Base-by-base conservation (phyloP, 2,888 invertebrate genomes). In the Smittia sp. region DNA sequence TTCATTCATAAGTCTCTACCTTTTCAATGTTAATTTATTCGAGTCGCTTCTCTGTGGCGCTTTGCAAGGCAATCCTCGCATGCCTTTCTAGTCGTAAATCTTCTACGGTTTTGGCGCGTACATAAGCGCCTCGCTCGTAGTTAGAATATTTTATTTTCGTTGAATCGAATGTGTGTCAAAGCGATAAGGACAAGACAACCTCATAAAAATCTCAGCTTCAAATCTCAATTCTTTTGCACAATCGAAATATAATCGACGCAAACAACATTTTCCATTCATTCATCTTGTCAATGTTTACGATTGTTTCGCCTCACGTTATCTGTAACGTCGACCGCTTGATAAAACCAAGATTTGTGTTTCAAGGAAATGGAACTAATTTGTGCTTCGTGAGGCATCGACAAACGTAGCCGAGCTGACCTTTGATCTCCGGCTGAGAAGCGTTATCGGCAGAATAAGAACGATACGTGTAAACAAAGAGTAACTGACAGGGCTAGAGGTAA, bases 401-500 rank as follows among this genome's bases (percentile, higher is more conserved):
- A 72, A 72, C 72, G 72, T 72, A 72, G 72, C 25, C 25, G 32
- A 32, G 13, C 13, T 58, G 62, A 72, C 54, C 62, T 72, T 13
- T 62, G 72, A 72, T 39, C 72, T 22, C 20, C 7, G 63, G 27
- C 25, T 27, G n/a, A 39, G 72, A 39, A 38, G 6, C 39, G 58
- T 62, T 62, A 72, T 72, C 72, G 58, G n/a, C 38, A 62, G 32
- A 69, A 25, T 25, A 27, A 27, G 52, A 32, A 27, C 52, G 72
- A 58, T 72, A 62, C 52, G 72, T 25, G 39, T 62, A 72, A 72
- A 72, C 72, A 72, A 72, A 62, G 39, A 72, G 39, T 46, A 41
- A 46, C 25, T 24, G 68, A 46, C 15, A 32, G 7, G 24, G 54
- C 52, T 39, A 9, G 72, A 72, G 72, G 72, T 72, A 72, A 63